Evolutionary conservation across 2,888 invertebrate species (phyloP), one percentile per base, ranked within the genome.

Genomic region (Steinernema hermaphroditum): DNA sequence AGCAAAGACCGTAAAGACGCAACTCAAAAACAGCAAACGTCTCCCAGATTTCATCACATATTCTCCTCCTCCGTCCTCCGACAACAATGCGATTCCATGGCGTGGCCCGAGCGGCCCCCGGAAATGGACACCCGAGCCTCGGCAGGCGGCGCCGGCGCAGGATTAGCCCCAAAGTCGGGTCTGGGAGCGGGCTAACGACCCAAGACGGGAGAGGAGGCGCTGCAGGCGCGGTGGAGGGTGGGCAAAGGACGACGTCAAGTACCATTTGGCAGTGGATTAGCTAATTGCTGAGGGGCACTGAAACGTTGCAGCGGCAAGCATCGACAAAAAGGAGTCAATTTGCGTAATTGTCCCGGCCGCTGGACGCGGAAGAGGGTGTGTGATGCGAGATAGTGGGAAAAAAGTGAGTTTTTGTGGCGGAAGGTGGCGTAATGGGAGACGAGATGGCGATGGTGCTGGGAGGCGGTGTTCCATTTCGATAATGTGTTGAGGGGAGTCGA

Each of bases 191-290:
- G 54, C 54, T 54, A 54, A 54, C 54, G 54, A 54, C 54, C 27
- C 54, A 27, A 54, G 27, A 22, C 4, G 54, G 12, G 16, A 27
- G 54, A 22, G 54, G 27, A 2, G 27, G n/a, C n/a, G n/a, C n/a
- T n/a, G n/a, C n/a, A n/a, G n/a, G n/a, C n/a, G n/a, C n/a, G n/a
- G n/a, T n/a, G n/a, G n/a, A n/a, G n/a, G n/a, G n/a, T n/a, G n/a
- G n/a, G n/a, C n/a, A n/a, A n/a, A 27, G 2, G 22, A 9, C 27
- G 27, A 9, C 54, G 54, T 54, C 54, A 54, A 54, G 54, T 54
- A 24, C 54, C 54, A 54, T 54, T 54, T 54, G 27, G 54, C 27
- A 27, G 54, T 27, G 54, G 54, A 54, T 54, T 54, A 54, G 54
- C 54, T 54, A 54, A 54, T 54, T 54, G 54, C 24, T 27, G 27